Evolutionary conservation across 2,797 vertebrate genomes (phyloP), one percentile per base, ranked within the genome.

Genomic region (Taeniopygia guttata): DNA sequence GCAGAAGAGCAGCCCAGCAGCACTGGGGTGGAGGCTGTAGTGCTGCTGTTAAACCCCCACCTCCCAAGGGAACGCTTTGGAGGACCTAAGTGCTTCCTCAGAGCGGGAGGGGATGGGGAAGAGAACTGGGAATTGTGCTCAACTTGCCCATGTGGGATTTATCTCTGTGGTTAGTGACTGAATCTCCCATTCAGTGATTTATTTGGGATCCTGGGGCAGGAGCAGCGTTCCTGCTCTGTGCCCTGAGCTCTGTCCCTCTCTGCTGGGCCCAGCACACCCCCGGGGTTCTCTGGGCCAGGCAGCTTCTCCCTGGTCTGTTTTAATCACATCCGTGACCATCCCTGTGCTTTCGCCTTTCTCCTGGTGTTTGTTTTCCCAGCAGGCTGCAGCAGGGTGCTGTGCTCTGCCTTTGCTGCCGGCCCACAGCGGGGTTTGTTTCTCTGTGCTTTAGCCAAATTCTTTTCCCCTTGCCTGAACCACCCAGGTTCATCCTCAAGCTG

Each of bases 1-100:
- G 40, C 29, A 0, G 4, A 9, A 48, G 21, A 59, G 66, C 38
- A 34, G 51, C 45, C 4, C 38, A 9, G 16, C 69, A 51, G 81
- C 42, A 0, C 67, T 10, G 52, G 8, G 34, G 49, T 0, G 1
- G 22, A 38, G 10, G 4, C 58, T 30, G 20, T 1, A 1, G 15
- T 12, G n/a, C 17, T 51, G 36, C 5, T 36, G 42, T 64, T 18
- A 2, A 51, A 56, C 34, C 49, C 68, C 48, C 6, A 26, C 32
- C 38, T 36, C 30, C 30, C 45, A 7, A 46, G 62, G 60, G 76
- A 49, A 8, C 15, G 26, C 4, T 13, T 64, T 5, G 5, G 62
- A 48, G 79, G 62, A 49, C 36, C 7, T 7, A 1, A 14, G 8
- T 19, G 16, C 43, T 62, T 66, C 30, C 58, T 32, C 2, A 0